A percentile compares a stretch with the other conserved stretches of the same genome.
Conservation (phyloP, 1,140 invertebrate genomes). For the Aethina tumida region DNA sequence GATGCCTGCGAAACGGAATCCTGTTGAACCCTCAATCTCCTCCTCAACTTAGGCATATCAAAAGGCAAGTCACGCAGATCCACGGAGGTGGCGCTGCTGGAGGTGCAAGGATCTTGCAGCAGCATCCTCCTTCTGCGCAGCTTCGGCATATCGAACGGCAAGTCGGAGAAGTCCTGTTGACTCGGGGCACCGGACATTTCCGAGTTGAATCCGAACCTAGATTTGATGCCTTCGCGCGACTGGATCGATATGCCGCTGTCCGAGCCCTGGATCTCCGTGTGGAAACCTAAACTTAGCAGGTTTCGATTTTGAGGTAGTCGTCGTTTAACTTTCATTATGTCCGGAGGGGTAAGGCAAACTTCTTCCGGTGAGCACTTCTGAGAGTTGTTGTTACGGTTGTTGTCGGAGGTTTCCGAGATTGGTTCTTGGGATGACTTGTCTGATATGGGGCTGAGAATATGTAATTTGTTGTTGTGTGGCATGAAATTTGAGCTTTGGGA, state of each 20-base stretch:
- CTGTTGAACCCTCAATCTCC: slow-evolving; percentile 51
- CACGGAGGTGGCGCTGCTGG: slow-evolving; percentile 59
- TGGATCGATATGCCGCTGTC: slow-evolving; percentile 80
- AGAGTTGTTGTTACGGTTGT: slow-evolving; percentile 67
- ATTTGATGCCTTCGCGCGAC: slow-evolving; percentile 61
- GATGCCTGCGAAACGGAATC: slow-evolving; percentile 65
- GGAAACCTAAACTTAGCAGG: slow-evolving; percentile 56
- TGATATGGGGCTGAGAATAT: slow-evolving; percentile 79
- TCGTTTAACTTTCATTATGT: slow-evolving; percentile 45
- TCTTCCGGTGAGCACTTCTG: slow-evolving; percentile 60
- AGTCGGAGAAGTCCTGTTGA: slow-evolving; percentile 53
- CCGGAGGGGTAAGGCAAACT: slow-evolving; percentile 35
- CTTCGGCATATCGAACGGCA: slow-evolving; percentile 88
- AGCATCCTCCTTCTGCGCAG: slow-evolving; percentile 56
- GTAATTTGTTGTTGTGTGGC: slow-evolving; percentile 60
- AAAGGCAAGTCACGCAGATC: slow-evolving; percentile 73
- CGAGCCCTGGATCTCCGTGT: slow-evolving; percentile 68
- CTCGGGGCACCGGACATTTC: slow-evolving; percentile 27
- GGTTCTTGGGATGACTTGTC: slow-evolving; percentile 85
- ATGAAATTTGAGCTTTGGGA: slow-evolving; percentile 51
- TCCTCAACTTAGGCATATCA: slow-evolving; percentile 78
- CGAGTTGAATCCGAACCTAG: slow-evolving; percentile 40
- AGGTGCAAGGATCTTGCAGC: slow-evolving; percentile 52
- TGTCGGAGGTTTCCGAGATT: slow-evolving; percentile 64
- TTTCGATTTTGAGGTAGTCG: slow-evolving; percentile 65